Base-by-base conservation (phyloP, 2,797 vertebrate genomes). In the Harpagifer antarcticus region DNA sequence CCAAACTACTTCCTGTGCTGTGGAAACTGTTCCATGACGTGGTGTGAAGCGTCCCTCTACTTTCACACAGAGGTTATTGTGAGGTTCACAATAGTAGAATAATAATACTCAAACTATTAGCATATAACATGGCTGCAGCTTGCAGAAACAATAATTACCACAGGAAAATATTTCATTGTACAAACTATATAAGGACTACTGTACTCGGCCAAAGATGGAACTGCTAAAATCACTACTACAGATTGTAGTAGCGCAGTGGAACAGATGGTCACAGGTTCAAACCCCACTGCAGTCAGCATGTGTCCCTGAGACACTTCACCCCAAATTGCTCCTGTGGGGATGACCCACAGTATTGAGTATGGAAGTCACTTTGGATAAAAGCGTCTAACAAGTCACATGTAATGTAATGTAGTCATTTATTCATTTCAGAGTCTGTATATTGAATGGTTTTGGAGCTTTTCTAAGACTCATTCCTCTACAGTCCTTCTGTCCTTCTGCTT, bases 401-500 rank as follows among this genome's bases (percentile, higher is more conserved):
- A 0, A 23, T 23, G 23, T 23, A 23, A 23, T 23, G 23, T 23
- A 63, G 12, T 53, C 1, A 37, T 55, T 42, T 15, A 47, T 14
- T 43, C 47, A 23, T 11, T 19, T 19, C 8, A 5, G 40, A 52
- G 33, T 31, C 17, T 53, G n/a, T n/a, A 12, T 19, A 19, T 61
- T 37, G 8, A 48, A 23, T 42, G 13, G 16, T 15, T 67, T 40
- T 37, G 10, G 33, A 37, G 33, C 33, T 9, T 37, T 37, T 37
- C 33, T n/a, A 40, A 67, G 66, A 77, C 70, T 83, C 19, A n/a
- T 42, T 60, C 56, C 66, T 61, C 63, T 68, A 48, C 50, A 66
- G 33, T 63, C 67, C 54, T 67, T 75, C 43, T 63, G 47, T 74
- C 62, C 77, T 62, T 79, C 74, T 52, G 47, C 63, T n/a, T 45